Base-by-base conservation (phyloP, 1,140 invertebrate genomes). In the Orchestia grillus region DNA sequence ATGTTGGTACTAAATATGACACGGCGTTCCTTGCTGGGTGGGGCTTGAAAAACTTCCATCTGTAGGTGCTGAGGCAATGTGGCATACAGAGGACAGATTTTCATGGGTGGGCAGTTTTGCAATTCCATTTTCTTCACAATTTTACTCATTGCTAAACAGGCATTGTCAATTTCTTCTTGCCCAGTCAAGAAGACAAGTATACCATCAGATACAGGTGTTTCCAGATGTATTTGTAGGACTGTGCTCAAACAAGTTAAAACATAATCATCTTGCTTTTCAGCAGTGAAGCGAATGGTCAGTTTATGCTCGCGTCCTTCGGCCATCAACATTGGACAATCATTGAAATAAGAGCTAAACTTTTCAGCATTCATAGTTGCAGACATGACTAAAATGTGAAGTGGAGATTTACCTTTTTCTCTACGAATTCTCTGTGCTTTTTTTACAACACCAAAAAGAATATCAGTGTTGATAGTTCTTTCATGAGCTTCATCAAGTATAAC, bases 101-200 rank as follows among this genome's bases (percentile, higher is more conserved):
- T 98, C 95, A 99, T 97, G 28, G 97, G 97, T 0, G 98, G 98
- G 96, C 97, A 97, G 0, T 97, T 97, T 15, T 98, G 97, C 96
- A 98, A 96, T 87, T 97, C 97, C 97, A 97, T 96, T 95, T 96
- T 96, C 97, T 98, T 98, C 11, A 98, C 98, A 96, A 99, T 98
- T 97, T 98, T 98, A 97, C 98, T 98, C 0, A 99, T 98, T 97
- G 98, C 98, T 96, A 98, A 97, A 87, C 98, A 98, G 96, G 99
- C 98, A 4, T 98, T 98, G 97, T 99, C 99, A 97, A 99, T 99
- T 98, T 99, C 99, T 97, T 99, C 99, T 98, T 99, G 99, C 6
- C 99, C 99, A 96, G 99, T 99, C 92, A 99, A 97, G 98, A 99
- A 99, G n/a, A 99, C 98, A 62, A 99, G 97, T 97, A 99, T 98